Evolutionary conservation across 2,888 invertebrate species (phyloP).

Genomic region (Exocentrus adspersus): DNA sequence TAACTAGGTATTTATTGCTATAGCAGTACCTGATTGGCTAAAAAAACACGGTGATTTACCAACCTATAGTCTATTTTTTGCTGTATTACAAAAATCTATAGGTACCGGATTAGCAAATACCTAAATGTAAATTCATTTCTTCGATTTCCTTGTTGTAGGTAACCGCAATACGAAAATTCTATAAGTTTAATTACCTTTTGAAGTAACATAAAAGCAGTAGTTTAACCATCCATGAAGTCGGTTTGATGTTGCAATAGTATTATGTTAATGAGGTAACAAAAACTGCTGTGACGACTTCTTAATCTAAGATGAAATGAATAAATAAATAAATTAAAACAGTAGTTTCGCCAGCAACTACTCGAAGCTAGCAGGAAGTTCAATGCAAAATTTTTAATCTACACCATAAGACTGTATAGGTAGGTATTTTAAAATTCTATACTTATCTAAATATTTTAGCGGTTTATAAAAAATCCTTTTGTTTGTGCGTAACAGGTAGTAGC

Average conservation of each 20-base stretch:
- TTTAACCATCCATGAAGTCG: constrained; percentile 3
- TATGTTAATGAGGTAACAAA: not conserved
- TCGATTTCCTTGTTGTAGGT: not conserved
- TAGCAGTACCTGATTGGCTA: no score
- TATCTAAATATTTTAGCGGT: no score
- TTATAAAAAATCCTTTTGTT: no score
- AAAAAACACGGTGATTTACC: not conserved
- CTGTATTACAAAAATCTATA: not conserved
- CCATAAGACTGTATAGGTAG: no score
- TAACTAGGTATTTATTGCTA: no score
- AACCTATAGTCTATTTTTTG: not conserved
- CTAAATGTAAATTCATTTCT: not conserved
- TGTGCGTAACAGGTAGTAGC: no score
- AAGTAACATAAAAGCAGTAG: not conserved
- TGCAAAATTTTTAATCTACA: no score
- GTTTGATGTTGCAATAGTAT: not conserved
- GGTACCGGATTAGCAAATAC: not conserved
- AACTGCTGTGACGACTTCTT: constrained; percentile 3
- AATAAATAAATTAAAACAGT: not conserved
- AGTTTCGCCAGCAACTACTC: not conserved
- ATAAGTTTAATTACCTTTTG: not conserved
- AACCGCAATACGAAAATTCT: not conserved
- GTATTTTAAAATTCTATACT: no score
- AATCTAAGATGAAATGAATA: not conserved
- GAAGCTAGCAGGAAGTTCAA: no score